Evolutionary conservation across 1,140 invertebrate genomes (phyloP).

Genomic region (Drosophila lini): DNA sequence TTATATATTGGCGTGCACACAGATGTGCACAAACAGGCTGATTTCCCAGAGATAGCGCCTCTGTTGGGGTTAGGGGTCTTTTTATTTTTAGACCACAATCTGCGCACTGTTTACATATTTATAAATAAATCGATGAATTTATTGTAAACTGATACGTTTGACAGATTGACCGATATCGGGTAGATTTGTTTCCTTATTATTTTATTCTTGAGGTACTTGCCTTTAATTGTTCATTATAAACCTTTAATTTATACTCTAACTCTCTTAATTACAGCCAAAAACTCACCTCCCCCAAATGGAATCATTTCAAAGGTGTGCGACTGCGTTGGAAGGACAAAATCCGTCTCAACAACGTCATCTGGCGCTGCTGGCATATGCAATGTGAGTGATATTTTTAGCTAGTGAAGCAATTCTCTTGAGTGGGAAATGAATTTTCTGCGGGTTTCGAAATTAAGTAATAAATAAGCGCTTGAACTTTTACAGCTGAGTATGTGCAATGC

Average conservation of each 20-base stretch:
- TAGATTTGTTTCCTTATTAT: background rate
- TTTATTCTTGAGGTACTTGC: too few species aligned
- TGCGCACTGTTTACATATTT: conserved; percentile 48
- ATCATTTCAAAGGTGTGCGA: conserved; percentile 98
- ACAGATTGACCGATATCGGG: background rate
- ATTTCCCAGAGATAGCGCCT: conserved; percentile 42
- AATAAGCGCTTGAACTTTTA: background rate
- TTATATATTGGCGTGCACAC: conserved; percentile 17
- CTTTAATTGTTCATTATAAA: background rate
- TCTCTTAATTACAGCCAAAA: conserved; percentile 93
- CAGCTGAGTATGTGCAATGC: background rate
- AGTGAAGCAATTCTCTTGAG: conserved; percentile 1
- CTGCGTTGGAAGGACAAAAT: conserved; percentile 99
- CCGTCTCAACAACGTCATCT: conserved; percentile 99
- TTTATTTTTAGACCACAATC: conserved; percentile 61
- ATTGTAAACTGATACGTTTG: conserved; percentile 35
- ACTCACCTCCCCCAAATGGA: conserved; percentile 99
- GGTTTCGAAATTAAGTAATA: conserved; percentile 1
- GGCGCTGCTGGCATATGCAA: conserved; percentile 99
- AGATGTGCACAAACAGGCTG: conserved; percentile 33
- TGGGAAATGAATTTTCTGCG: background rate
- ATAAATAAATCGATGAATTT: conserved; percentile 60
- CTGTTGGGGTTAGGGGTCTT: conserved; percentile 50
- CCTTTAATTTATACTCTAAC: conserved; percentile 14
- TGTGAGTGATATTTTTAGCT: conserved; percentile 89